Percentiles rank a stretch among this genome's conserved stretches.
Evolutionary conservation across 2,113 vertebrate genomes (phyloP).

Genomic region (Cardinalis cardinalis): DNA sequence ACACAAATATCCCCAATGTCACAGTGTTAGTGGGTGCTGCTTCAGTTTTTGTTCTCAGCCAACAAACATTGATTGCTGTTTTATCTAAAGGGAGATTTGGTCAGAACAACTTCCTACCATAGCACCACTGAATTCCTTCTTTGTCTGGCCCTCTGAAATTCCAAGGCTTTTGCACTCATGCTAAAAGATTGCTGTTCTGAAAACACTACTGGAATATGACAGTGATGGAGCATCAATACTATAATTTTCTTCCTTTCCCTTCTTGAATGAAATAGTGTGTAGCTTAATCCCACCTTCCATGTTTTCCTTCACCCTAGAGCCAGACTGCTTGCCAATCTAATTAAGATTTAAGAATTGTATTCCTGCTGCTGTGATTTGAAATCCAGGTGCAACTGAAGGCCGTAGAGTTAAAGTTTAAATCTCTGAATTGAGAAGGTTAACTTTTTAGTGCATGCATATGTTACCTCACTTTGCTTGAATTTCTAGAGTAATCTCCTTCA

Average conservation of each 20-base stretch:
- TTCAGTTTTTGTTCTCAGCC: not conserved
- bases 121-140: not conserved
- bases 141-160: not conserved
- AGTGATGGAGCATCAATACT: not conserved
- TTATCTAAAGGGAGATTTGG: not conserved
- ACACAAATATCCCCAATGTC: not conserved
- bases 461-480: conserved; percentile 60
- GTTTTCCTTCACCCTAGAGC: conserved; percentile 5
- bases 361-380: conserved; percentile 25
- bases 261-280: not conserved
- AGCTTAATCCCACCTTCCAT: not conserved
- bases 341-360: conserved; percentile 62
- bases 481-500: conserved; percentile 59
- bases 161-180: not conserved
- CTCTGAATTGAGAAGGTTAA: conserved; percentile 36
- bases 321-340: conserved; percentile 40
- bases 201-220: not conserved
- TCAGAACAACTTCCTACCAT: not conserved
- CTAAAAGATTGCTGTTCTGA: not conserved
- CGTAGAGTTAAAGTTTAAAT: conserved; percentile 59
- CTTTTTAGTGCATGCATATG: conserved; percentile 49
- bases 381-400: conserved; percentile 30
- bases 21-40: not conserved
- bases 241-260: not conserved
- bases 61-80: not conserved